A percentile compares a stretch with the other conserved stretches of the same genome.
Conservation (phyloP, 2,797 vertebrate species). For the Acipenser ruthenus region DNA sequence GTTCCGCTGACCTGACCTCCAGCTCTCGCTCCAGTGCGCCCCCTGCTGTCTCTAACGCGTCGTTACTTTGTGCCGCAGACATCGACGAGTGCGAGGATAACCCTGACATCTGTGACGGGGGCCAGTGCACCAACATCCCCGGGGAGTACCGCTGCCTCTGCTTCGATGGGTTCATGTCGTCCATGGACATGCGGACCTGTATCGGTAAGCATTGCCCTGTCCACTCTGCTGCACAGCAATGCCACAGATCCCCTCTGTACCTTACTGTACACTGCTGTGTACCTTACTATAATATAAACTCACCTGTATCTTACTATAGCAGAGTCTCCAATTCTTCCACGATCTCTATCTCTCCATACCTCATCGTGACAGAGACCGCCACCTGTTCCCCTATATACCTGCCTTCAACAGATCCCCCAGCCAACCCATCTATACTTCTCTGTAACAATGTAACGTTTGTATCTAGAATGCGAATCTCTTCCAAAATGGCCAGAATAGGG, state of each 20-base stretch:
- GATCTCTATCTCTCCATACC: not conserved
- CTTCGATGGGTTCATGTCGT: conserved; percentile 83
- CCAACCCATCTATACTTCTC: too few relatives aligned
- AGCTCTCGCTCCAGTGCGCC: not conserved
- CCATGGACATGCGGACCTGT: conserved; percentile 81
- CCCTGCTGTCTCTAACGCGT: not conserved
- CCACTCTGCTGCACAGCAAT: not conserved
- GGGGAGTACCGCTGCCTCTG: conserved; percentile 87
- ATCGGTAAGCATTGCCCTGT: conserved; percentile 60
- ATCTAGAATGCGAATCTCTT: too few relatives aligned
- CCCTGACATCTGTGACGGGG: conserved; percentile 80
- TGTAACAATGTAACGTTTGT: too few relatives aligned
- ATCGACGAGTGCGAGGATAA: conserved; percentile 88
- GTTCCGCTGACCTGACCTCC: too few relatives aligned
- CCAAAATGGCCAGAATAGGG: too few relatives aligned
- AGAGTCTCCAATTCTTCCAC: too few relatives aligned
- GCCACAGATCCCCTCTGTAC: not conserved
- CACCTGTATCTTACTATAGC: not conserved
- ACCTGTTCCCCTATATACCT: too few relatives aligned
- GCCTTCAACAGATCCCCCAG: too few relatives aligned
- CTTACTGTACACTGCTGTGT: not conserved
- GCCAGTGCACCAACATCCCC: conserved; percentile 83
- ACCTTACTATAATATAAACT: not conserved
- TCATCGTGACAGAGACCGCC: too few relatives aligned
- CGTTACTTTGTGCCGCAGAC: conserved; percentile 48